A percentile compares a stretch with the other conserved stretches of the same genome.
These are phyloP conservation scores for Hestina assimilis DNA, from an alignment of 1,140 invertebrate species.

Conservation along the genomic window DNA sequence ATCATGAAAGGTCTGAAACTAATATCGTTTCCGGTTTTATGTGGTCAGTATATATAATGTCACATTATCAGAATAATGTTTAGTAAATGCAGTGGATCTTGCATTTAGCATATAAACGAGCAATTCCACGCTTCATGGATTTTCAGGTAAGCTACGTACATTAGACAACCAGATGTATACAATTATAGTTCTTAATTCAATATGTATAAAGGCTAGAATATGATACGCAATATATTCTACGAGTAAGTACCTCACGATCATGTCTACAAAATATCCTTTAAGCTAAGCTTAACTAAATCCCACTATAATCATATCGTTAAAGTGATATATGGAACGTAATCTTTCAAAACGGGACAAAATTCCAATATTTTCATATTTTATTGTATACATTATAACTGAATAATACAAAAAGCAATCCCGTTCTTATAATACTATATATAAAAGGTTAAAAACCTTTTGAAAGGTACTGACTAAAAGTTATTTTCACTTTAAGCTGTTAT, in stretches of 20 bases:
- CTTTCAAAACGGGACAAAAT: not conserved
- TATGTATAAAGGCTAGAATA: not conserved
- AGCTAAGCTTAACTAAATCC: conserved; percentile 2
- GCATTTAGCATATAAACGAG: conserved; percentile 42
- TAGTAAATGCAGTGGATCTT: conserved; percentile 29
- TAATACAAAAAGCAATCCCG: no score
- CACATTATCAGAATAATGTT: conserved; percentile 23
- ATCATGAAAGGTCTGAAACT: not conserved
- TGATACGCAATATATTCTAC: not conserved
- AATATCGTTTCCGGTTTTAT: not conserved
- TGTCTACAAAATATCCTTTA: conserved; percentile 5
- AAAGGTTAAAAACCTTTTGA: no score
- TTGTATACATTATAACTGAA: not conserved
- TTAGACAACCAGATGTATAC: conserved; percentile 15
- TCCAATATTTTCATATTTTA: not conserved
- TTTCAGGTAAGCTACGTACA: conserved; percentile 28
- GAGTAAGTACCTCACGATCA: not conserved
- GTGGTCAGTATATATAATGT: conserved; percentile 8
- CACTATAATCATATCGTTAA: not conserved
- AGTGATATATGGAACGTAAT: not conserved
- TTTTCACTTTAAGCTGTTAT: no score
- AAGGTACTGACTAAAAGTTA: no score
- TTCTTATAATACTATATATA: no score
- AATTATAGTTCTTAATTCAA: conserved; percentile 2
- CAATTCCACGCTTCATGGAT: conserved; percentile 31